Conservation (phyloP, 2,888 invertebrate species). For the Acrobasis repandana region DNA sequence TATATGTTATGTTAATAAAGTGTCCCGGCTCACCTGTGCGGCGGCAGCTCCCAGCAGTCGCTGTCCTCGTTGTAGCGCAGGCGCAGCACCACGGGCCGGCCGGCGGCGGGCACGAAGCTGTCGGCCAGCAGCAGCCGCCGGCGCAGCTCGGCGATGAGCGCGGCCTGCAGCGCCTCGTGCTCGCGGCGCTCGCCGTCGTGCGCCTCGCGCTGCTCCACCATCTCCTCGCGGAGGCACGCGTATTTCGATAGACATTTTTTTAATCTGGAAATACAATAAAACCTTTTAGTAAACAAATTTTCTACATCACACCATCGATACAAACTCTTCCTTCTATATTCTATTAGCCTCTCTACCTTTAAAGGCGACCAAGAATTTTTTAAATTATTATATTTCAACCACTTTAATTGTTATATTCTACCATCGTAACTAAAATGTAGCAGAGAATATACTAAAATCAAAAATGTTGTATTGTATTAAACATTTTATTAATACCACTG, state of each 20-base stretch:
- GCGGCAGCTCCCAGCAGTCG: conserved; percentile 61
- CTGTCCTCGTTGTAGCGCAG: conserved; percentile 84
- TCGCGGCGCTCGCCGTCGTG: conserved; percentile 96
- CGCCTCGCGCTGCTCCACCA: conserved; percentile 85
- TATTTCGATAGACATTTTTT: conserved; percentile 95
- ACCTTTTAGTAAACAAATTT: too few species aligned
- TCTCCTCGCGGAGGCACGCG: conserved; percentile 81
- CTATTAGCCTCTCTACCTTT: too few species aligned
- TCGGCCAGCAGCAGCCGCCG: conserved; percentile 94
- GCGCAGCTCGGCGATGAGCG: conserved; percentile 94
- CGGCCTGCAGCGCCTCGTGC: conserved; percentile 91
- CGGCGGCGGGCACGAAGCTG: conserved; percentile 90
- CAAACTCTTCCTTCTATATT: too few species aligned
- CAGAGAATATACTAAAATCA: too few species aligned
- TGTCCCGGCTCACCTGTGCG: conserved; percentile 34
- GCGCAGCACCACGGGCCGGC: conserved; percentile 60
- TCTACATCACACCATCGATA: too few species aligned
- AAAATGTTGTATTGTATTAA: too few species aligned
- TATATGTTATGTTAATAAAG: too few species aligned
- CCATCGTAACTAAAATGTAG: too few species aligned
- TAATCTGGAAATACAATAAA: conserved; percentile 84
- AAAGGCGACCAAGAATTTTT: too few species aligned
- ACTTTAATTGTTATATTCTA: too few species aligned
- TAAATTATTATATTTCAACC: too few species aligned
- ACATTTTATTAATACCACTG: too few species aligned